These are phyloP conservation scores for Drosophila leontia DNA, from an alignment of 1,140 invertebrate species.

Conservation along the genomic window DNA sequence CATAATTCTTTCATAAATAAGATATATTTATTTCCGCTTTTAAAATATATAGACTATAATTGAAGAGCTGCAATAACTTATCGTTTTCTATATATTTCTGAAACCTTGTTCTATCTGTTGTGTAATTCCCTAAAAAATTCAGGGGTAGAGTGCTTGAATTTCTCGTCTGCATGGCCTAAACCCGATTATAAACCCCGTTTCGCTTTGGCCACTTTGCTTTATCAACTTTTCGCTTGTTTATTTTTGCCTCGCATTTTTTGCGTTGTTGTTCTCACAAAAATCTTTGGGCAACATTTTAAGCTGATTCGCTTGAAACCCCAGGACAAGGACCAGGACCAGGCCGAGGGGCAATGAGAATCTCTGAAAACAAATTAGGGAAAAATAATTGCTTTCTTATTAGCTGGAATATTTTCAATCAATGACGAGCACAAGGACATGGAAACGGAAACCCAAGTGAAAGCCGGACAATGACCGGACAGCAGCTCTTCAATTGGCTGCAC, in stretches of 20 bases:
- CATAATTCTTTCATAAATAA: background rate
- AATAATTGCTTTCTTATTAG: constrained; percentile 76
- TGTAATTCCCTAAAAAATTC: background rate
- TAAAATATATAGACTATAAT: background rate
- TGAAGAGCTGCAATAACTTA: background rate
- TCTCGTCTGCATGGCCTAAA: constrained; percentile 8
- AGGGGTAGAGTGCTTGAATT: constrained; percentile 19
- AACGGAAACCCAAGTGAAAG: background rate
- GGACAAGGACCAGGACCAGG: background rate
- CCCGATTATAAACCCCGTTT: constrained; percentile 37
- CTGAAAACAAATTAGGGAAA: constrained; percentile 69
- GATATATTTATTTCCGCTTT: background rate
- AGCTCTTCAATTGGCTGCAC: constrained; percentile 25
- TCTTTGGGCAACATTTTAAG: constrained; percentile 60
- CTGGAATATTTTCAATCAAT: constrained; percentile 68
- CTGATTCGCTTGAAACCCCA: constrained; percentile 43
- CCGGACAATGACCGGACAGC: constrained; percentile 5
- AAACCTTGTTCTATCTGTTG: background rate
- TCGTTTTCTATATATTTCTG: background rate
- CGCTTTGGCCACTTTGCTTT: constrained; percentile 62
- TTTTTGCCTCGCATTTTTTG: constrained; percentile 41
- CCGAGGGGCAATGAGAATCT: constrained; percentile 7
- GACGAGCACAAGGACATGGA: constrained; percentile 7
- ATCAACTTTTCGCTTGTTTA: constrained; percentile 62
- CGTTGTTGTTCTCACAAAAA: constrained; percentile 36